A percentile compares a stretch with the other conserved stretches of the same genome.
Evolutionary conservation across 2,797 vertebrate genomes (phyloP).

Genomic region (Hypotaenidia philippensis): DNA sequence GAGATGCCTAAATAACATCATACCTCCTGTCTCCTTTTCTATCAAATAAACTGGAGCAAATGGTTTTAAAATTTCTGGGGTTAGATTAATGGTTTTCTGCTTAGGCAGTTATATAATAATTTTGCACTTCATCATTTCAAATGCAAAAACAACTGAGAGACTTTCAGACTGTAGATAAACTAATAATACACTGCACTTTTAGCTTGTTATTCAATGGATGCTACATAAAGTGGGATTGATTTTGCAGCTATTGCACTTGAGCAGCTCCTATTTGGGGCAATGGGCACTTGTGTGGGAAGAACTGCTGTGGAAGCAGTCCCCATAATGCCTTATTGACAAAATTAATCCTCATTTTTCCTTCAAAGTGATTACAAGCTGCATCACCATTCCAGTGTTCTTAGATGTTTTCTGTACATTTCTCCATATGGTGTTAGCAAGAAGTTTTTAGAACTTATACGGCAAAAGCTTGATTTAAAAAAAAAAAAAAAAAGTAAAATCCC

Average conservation of each 20-base stretch:
- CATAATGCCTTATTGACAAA: conserved; percentile 35
- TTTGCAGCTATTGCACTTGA: conserved; percentile 34
- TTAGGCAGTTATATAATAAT: neutral
- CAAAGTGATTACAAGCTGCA: conserved; percentile 21
- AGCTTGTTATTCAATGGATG: conserved; percentile 2
- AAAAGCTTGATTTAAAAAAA: conserved; percentile 18
- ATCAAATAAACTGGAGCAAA: conserved; percentile 34
- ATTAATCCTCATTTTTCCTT: conserved; percentile 42
- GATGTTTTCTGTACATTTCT: neutral
- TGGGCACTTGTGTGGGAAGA: neutral
- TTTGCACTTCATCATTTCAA: conserved; percentile 18
- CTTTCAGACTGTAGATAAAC: conserved; percentile 14
- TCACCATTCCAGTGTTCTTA: neutral
- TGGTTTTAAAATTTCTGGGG: neutral
- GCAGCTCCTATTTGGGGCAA: neutral
- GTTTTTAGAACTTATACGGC: neutral
- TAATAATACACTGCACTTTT: neutral
- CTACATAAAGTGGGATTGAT: neutral
- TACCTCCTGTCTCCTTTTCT: neutral
- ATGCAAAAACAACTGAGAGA: neutral
- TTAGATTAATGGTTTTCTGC: neutral
- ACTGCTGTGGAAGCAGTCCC: conserved; percentile 21
- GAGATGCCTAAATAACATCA: neutral
- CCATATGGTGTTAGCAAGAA: neutral
- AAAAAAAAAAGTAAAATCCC: conserved; percentile 2